Base-by-base conservation (phyloP, 2,113 vertebrate species). In the Misgurnus mizolepis region DNA sequence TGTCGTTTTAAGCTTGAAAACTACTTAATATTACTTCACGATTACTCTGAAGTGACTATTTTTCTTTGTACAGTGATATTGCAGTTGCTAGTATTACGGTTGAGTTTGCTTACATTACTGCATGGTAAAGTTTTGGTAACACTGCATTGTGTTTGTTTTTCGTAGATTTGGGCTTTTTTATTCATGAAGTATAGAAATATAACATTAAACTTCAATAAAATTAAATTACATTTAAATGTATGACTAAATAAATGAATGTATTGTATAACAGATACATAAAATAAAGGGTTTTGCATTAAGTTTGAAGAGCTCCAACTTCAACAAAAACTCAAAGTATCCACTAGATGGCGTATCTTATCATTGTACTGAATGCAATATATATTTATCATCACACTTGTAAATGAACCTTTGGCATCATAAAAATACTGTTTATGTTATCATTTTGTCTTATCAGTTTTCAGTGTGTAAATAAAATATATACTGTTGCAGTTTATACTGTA, bases 321-420 rank as follows among this genome's bases (percentile, higher is more conserved):
- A 47, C 45, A 47, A 47, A 47, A 14, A 5, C 7, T 10, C 70
- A 2, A 43, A 14, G 22, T 73, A 43, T 49, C 72, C 73, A 64
- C 73, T 47, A 75, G 43, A 75, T 75, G 73, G 73, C 73, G 22
- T 10, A 15, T 4, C 7, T 49, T 34, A 17, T 75, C 40, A 50
- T 39, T 49, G 6, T 34, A 64, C 73, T 22, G 18, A 34, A n/a
- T 49, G 22, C 58, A 47, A 49, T 47, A 61, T 22, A 7, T 60
- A 72, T 0, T 4, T 7, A 22, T 14, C 14, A 22, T 22, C 27
- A 58, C 50, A 22, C 56, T 34, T 22, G 17, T 9, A 11, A 43
- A 15, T 15, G 40, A 40, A 53, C 40, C n/a, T 58, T 43, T 72
- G 69, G 39, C 11, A 3, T 58, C 2, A 43, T 43, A 72, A 50